phyloP scores from a whole-genome alignment of 2,888 invertebrate genomes.

The Hemaris fuciformis region DNA sequence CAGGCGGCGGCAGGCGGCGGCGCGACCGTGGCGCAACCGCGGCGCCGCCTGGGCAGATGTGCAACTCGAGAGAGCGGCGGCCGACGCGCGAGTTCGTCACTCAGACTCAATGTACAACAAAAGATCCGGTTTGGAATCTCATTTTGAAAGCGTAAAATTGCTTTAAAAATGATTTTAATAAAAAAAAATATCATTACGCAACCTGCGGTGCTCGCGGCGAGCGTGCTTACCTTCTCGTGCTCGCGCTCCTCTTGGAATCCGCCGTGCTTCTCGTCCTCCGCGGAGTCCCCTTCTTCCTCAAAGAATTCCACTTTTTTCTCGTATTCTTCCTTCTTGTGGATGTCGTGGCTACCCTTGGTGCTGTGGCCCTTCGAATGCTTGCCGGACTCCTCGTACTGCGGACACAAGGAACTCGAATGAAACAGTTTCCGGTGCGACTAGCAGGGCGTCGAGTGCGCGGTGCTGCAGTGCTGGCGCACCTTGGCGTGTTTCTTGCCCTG shows the following conservation, averaged over 20 bases:
- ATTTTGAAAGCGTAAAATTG: conserved; percentile 13
- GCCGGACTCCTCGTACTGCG: conserved; percentile 83
- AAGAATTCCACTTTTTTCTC: conserved; percentile 89
- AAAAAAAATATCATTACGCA: background rate
- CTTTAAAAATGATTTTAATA: background rate
- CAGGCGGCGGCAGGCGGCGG: no score
- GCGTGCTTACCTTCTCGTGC: conserved; percentile 47
- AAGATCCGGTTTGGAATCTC: background rate
- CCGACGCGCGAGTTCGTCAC: no score
- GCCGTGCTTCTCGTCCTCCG: conserved; percentile 84
- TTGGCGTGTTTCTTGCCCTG: conserved; percentile 84
- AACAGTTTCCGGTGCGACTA: background rate
- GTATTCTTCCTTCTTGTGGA: conserved; percentile 88
- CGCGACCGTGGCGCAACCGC: background rate
- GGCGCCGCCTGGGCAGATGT: background rate
- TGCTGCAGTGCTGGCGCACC: conserved; percentile 36
- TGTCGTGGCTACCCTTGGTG: conserved; percentile 87
- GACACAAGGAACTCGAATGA: conserved; percentile 3
- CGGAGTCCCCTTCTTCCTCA: conserved; percentile 87
- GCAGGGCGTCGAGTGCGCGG: background rate
- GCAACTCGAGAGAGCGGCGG: background rate
- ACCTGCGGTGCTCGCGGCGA: background rate
- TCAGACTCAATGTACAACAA: background rate
- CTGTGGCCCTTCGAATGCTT: conserved; percentile 88
- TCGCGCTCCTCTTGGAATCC: conserved; percentile 79